phyloP scores from a whole-genome alignment of 1,140 invertebrate species.

The Rhagoletis pomonella region DNA sequence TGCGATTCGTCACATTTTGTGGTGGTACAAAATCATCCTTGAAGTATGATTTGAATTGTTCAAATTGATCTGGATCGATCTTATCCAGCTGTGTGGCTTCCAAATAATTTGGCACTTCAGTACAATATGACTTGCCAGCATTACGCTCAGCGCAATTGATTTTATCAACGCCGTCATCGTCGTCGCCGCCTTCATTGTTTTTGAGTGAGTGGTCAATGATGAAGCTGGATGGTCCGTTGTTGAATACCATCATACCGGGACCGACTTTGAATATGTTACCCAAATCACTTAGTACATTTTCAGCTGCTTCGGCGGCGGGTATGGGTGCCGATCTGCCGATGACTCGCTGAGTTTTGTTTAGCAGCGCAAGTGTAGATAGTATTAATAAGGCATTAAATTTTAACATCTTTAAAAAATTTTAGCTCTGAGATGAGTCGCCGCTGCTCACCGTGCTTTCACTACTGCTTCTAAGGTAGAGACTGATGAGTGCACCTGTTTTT shows the following conservation, averaged over 20 bases:
- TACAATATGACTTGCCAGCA: neutral
- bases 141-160: neutral
- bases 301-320: neutral
- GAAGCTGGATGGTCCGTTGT: neutral
- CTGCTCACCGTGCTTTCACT: too few species aligned
- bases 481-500: too few species aligned
- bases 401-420: too few species aligned
- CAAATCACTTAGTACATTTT: neutral
- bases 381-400: too few species aligned
- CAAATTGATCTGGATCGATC: neutral
- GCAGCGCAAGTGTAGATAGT: too few species aligned
- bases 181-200: neutral
- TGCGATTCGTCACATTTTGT: neutral
- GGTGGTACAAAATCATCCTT: neutral
- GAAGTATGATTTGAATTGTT: neutral
- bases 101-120: neutral
- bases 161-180: neutral
- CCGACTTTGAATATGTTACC: conserved; percentile 20
- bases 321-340: neutral
- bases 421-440: too few species aligned
- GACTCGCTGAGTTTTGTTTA: too few species aligned
- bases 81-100: neutral
- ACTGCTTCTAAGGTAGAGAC: too few species aligned
- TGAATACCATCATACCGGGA: neutral
- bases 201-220: neutral